Evolutionary conservation across 2,888 invertebrate species (phyloP), one percentile per base, ranked within the genome.

Genomic region (Trissolcus brochymenae): DNA sequence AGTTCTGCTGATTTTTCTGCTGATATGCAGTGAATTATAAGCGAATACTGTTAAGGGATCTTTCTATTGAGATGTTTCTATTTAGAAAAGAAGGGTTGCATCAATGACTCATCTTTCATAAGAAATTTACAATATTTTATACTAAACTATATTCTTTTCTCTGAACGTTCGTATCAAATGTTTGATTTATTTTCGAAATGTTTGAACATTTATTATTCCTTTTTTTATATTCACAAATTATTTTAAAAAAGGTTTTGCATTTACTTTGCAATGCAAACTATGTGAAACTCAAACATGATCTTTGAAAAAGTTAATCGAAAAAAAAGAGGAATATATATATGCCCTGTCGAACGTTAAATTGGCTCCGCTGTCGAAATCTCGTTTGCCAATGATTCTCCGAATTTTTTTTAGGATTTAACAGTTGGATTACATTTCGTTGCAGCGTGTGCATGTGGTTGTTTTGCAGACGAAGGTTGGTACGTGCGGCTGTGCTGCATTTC

Each of bases 1-100:
- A 71, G 70, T 71, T 71, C 35, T n/a, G 46, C 25, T 50, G 70
- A 70, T 70, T 61, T 55, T 61, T 60, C 51, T 6, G 29, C 41
- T 14, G 66, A 67, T 67, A 67, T 7, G 51, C 9, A 11, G 21
- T 43, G 43, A n/a, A 25, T 35, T 59, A 14, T 66, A 35, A 11
- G 25, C 29, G 57, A 50, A 40, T 19, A 1, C 43, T 3, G 4
- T 4, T 2, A 14, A 21, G 13, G 21, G 25, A 16, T 46, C 40
- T n/a, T 54, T 50, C 43, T 19, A 66, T 66, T 21, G 57, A 66
- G 67, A 67, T 43, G 53, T 67, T 25, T 17, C 16, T 14, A 46
- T 46, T 46, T 14, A n/a, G 46, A 14, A 16, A 46, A 9, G 1
- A 46, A 14, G n/a, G 46, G n/a, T 16, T 43, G 43, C 43, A 11